Conservation (phyloP, 2,888 invertebrate species). For the Melitaea athalia region DNA sequence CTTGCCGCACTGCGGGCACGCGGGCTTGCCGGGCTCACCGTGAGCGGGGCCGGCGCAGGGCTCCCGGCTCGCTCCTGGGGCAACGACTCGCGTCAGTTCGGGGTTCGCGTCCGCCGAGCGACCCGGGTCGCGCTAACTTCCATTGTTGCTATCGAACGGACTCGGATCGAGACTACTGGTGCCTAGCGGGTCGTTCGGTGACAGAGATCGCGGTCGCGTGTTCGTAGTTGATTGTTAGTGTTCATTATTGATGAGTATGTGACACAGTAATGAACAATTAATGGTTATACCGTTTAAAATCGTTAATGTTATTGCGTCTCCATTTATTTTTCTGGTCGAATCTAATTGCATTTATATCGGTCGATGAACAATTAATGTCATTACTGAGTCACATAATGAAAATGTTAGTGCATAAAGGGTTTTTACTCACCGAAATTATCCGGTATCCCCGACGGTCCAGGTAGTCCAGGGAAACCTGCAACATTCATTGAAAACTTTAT, state of each 20-base stretch:
- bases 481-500: conserved; percentile 18
- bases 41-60: conserved; percentile 53
- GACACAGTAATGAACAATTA: conserved; percentile 74
- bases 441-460: conserved; percentile 93
- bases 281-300: conserved; percentile 51
- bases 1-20: conserved; percentile 86
- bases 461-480: conserved; percentile 87
- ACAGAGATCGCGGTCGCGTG: conserved; percentile 56
- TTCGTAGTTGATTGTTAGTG: conserved; percentile 71
- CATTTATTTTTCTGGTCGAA: conserved; percentile 51
- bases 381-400: conserved; percentile 59
- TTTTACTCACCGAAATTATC: conserved; percentile 90
- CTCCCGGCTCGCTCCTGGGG: conserved; percentile 76
- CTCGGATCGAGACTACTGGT: conserved; percentile 22
- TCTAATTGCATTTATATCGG: conserved; percentile 53
- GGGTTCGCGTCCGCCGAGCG: background rate
- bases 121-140: conserved; percentile 42
- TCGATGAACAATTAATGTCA: conserved; percentile 39
- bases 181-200: conserved; percentile 45
- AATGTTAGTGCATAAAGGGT: conserved; percentile 48
- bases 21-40: conserved; percentile 79
- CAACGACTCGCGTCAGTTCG: conserved; percentile 72
- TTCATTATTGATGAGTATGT: conserved; percentile 56
- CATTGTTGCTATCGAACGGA: conserved; percentile 47
- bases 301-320: conserved; percentile 54